Evolutionary conservation across 2,797 vertebrate species (phyloP).

Genomic region (Hipposideros larvatus): DNA sequence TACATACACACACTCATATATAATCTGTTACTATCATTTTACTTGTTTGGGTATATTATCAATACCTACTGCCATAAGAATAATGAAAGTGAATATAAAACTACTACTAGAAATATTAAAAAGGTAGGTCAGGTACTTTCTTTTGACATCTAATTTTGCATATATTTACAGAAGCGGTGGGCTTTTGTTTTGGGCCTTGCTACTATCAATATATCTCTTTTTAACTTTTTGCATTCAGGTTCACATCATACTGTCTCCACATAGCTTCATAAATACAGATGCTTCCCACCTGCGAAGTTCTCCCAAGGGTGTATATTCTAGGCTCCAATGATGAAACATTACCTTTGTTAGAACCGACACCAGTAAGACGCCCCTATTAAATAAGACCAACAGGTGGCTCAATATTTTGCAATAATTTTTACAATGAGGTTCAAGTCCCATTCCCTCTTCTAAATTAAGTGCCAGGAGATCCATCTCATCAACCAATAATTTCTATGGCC

Average conservation of each 20-base stretch:
- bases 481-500: conserved; percentile 72
- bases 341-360: conserved; percentile 65
- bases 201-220: conserved; percentile 61
- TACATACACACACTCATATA: no score
- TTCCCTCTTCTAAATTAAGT: conserved; percentile 77
- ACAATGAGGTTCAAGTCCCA: conserved; percentile 56
- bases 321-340: conserved; percentile 72
- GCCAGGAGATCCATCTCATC: conserved; percentile 75
- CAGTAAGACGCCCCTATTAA: conserved; percentile 65
- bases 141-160: conserved; percentile 26
- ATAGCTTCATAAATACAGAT: conserved; percentile 66
- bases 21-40: not conserved
- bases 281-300: conserved; percentile 4
- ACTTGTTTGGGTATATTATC: conserved; percentile 46
- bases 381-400: conserved; percentile 67
- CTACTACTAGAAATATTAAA: conserved; percentile 43
- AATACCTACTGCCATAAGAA: not conserved
- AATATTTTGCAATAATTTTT: conserved; percentile 77
- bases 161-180: conserved; percentile 42
- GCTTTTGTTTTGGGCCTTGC: conserved; percentile 41
- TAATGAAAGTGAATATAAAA: conserved; percentile 43
- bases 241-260: conserved; percentile 55
- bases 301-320: conserved; percentile 50
- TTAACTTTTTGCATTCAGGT: conserved; percentile 67
- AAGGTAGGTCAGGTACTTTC: conserved; percentile 16